Conservation (phyloP, 2,113 vertebrate species). For the Tachycineta bicolor region DNA sequence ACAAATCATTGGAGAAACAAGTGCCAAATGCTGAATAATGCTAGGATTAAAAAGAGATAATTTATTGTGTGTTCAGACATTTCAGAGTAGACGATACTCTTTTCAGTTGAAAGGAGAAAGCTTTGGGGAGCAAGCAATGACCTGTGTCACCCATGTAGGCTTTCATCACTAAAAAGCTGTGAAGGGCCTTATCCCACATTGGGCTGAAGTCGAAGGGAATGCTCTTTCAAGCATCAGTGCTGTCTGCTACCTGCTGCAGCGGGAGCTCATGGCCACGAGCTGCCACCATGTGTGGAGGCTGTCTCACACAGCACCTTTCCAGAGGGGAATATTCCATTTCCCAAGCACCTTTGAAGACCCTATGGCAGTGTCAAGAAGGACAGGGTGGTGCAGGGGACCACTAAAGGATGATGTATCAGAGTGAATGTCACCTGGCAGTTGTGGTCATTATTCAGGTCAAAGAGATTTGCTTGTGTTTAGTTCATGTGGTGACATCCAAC, state of each 20-base stretch:
- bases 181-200: rapidly evolving
- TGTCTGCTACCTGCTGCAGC: rapidly evolving
- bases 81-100: not conserved
- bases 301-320: rapidly evolving
- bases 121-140: not conserved
- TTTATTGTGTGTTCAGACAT: not conserved
- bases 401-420: rapidly evolving
- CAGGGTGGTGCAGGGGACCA: not conserved
- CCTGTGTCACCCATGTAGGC: not conserved
- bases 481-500: not conserved
- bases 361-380: not conserved
- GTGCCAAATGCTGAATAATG: not conserved
- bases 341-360: not conserved
- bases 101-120: not conserved
- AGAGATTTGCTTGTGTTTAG: not conserved
- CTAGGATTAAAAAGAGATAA: not conserved
- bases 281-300: not conserved
- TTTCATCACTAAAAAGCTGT: not conserved
- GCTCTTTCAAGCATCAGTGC: not conserved
- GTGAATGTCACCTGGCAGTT: not conserved
- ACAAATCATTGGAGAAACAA: not conserved
- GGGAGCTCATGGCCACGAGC: rapidly evolving
- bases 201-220: not conserved
- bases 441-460: not conserved
- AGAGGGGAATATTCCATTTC: not conserved